Base-by-base conservation (phyloP, 37 sponge, comb jelly and placozoan species). In the Aphrocallistes beatrix region DNA sequence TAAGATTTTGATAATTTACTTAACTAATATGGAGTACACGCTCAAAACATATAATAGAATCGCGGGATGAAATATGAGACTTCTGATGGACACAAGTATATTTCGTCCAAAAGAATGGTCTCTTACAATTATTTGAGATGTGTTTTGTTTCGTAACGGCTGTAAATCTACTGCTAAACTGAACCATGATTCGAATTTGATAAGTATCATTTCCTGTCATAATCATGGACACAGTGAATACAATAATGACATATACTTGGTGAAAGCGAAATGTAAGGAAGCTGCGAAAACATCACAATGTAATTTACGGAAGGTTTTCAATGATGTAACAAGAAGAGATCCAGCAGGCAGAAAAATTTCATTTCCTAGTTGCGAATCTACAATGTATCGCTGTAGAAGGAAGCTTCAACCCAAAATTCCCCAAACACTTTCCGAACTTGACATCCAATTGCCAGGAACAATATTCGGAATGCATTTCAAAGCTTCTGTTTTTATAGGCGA, bases 1-100 rank as follows among this genome's bases (percentile, higher is more conserved):
- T n/a, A n/a, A n/a, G n/a, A n/a, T n/a, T n/a, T n/a, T n/a, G n/a
- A n/a, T n/a, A n/a, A 60, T 13, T 60, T 19, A 60, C 1, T 60
- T 60, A 60, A 60, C 3, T 6, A 60, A 30, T 60, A 60, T 60
- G 75, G 75, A 60, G 75, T 60, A 60, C 75, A 60, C 75, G n/a
- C 21, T 60, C 10, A 60, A 60, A 25, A 60, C 75, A 25, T 60
- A 60, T 30, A 60, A 60, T 30, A 60, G 34, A 60, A 32, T 60
- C 75, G 75, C n/a, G 75, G 75, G n/a, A 25, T 30, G n/a, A 60
- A 25, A 8, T 60, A 60, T 30, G n/a, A 19, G n/a, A 60, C 75
- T 60, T 60, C 25, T 60, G 75, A 60, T 13, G 75, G 34, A 8
- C 75, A 60, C 75, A 60, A 60, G n/a, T 60, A 60, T 30, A 19